Percentiles rank a stretch among this genome's conserved stretches.
phyloP scores from a whole-genome alignment of 2,113 vertebrate genomes.

The Felis chaus region DNA sequence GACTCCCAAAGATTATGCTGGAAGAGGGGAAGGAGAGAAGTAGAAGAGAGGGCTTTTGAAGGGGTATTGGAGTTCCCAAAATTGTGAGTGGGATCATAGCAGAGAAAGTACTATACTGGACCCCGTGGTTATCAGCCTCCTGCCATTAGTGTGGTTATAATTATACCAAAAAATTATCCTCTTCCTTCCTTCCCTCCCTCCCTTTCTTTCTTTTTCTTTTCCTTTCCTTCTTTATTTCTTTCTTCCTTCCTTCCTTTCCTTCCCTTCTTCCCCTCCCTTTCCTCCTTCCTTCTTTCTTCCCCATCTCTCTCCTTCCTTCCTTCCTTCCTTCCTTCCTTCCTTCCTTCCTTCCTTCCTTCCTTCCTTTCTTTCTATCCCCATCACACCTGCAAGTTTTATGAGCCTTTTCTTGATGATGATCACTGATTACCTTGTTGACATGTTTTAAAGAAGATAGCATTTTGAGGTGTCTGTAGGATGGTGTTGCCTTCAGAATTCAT shows the following conservation, averaged over 20 bases:
- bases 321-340: too few species aligned
- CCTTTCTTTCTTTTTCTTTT: neutral
- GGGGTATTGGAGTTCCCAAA: neutral
- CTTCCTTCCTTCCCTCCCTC: neutral
- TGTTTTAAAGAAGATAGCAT: constrained; percentile 95
- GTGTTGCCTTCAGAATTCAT: constrained; percentile 93
- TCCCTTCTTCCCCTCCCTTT: too few species aligned
- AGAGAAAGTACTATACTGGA: neutral
- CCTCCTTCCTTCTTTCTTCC: too few species aligned
- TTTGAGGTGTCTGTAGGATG: constrained; percentile 92
- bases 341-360: accelerated
- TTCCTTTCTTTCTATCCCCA: neutral
- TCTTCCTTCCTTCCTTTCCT: too few species aligned
- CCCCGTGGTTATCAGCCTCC: neutral
- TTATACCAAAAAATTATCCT: neutral
- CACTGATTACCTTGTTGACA: constrained; percentile 91
- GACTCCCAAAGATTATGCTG: neutral
- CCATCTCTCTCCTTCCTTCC: too few species aligned
- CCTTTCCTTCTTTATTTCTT: neutral
- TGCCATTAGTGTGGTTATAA: neutral
- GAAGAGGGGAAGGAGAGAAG: neutral
- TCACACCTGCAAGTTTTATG: neutral
- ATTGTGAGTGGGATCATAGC: neutral
- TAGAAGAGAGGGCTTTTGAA: neutral
- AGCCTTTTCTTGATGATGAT: neutral